Evolutionary conservation across 2,797 vertebrate species (phyloP), one percentile per base, ranked within the genome.

Genomic region (Sebastes baramenuke): DNA sequence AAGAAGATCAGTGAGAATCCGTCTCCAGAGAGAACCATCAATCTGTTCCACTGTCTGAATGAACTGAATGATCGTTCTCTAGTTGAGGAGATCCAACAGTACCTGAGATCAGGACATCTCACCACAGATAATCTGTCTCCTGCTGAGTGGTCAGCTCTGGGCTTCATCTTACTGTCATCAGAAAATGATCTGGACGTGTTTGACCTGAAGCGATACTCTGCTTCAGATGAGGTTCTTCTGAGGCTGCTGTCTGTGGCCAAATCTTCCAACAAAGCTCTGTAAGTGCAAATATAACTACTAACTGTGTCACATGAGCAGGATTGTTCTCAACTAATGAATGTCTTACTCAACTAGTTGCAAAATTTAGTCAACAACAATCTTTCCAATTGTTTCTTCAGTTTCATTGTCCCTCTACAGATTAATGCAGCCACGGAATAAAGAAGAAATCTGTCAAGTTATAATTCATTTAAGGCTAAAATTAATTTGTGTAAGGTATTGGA

Each of bases 71-170:
- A 85, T 18, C 1, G 1, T 52, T 85, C 75, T 10, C 62, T 79
- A 2, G 67, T 78, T 5, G 66, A 81, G 60, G 55, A 81, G 55
- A 71, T 78, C 66, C 79, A 82, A 29, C 79, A 70, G 46, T 77
- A 8, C 54, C 65, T 86, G 65, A 80, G 42, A 1, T 82, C 84
- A 32, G 83, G 68, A 69, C 2, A 58, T 42, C 80, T 85, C 8
- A 76, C 59, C 69, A 38, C 60, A n/a, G 54, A 62, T 20, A 1
- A 64, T 12, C 69, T 86, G 34, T 62, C 80, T 25, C 55, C 70
- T 16, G 49, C 58, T 67, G 81, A 83, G 71, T 86, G 84, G 81
- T 80, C 84, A 4, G 70, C 84, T 64, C 61, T 86, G 61, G 70
- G 4, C 62, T 83, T 86, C 61, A 78, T 83, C 74, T 24, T 83